Percentiles rank a stretch among this genome's conserved stretches.
Conservation (phyloP, 1,140 invertebrate species). For the Philopotamus ludificatus region DNA sequence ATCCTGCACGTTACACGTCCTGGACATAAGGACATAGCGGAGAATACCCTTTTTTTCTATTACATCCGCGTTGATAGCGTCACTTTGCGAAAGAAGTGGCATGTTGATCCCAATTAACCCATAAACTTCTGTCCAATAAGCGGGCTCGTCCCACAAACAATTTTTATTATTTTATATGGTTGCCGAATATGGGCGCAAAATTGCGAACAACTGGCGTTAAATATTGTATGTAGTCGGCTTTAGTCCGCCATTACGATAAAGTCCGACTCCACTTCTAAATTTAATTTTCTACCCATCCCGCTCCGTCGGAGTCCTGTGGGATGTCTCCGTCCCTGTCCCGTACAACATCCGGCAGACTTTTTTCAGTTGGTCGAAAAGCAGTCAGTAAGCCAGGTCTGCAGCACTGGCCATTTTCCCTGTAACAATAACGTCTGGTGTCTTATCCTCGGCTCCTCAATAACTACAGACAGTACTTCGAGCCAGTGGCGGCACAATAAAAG, state of each 20-base stretch:
- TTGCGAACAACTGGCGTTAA: conserved; percentile 6
- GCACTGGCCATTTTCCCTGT: conserved; percentile 22
- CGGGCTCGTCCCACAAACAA: too few species aligned
- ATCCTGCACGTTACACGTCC: too few species aligned
- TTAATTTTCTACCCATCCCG: conserved; percentile 18
- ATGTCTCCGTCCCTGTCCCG: neutral
- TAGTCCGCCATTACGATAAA: conserved; percentile 21
- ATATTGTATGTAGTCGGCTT: conserved; percentile 16
- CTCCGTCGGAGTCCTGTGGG: neutral
- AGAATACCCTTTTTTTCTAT: too few species aligned
- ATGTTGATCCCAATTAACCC: too few species aligned
- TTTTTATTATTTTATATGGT: too few species aligned
- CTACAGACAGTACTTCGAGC: too few species aligned
- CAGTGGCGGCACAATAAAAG: too few species aligned
- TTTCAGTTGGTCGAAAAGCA: neutral
- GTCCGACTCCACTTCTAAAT: conserved; percentile 29
- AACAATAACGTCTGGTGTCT: conserved; percentile 28
- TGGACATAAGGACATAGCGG: too few species aligned
- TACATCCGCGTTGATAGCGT: too few species aligned
- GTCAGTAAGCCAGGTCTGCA: conserved; percentile 2
- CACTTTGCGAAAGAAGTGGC: too few species aligned
- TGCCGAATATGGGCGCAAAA: too few species aligned
- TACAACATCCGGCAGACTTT: conserved; percentile 6
- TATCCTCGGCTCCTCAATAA: conserved; percentile 30
- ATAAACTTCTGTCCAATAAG: too few species aligned